Percentiles rank a stretch among this genome's conserved stretches.
phyloP scores from a whole-genome alignment of 2,797 vertebrate genomes.

The Malurus leucopterus region DNA sequence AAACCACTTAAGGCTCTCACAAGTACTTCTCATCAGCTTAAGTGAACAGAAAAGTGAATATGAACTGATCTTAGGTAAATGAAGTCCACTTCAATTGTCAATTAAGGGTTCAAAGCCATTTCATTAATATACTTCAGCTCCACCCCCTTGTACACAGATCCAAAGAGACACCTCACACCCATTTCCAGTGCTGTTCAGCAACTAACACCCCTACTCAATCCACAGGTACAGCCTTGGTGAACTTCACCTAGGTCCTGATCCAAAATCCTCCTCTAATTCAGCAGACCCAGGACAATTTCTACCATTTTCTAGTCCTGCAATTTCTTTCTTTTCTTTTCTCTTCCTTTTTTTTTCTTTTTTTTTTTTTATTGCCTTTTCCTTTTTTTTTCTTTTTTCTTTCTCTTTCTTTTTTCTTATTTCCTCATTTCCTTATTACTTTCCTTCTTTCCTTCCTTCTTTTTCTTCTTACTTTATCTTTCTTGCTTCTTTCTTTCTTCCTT shows the following conservation, averaged over 20 bases:
- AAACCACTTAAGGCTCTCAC: neutral
- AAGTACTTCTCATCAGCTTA: neutral
- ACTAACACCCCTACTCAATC: neutral
- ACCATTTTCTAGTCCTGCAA: neutral
- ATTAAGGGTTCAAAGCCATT: neutral
- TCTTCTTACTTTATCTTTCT: too few species aligned
- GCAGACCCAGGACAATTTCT: neutral
- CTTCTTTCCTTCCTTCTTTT: too few species aligned
- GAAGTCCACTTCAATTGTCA: neutral
- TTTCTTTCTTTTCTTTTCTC: fast-evolving
- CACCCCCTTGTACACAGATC: neutral
- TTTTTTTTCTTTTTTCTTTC: fast-evolving
- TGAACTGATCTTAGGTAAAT: constrained; percentile 10
- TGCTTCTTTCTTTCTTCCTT: neutral
- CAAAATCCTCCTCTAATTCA: neutral
- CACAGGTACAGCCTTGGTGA: neutral
- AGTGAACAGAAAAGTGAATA: neutral
- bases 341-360: fast-evolving
- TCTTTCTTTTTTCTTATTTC: fast-evolving
- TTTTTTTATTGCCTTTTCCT: too few species aligned
- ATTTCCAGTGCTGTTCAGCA: neutral
- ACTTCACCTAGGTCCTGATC: neutral
- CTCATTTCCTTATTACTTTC: neutral
- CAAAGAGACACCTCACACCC: neutral
- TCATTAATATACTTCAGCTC: neutral